Percentiles rank a stretch among this genome's conserved stretches.
phyloP scores from a whole-genome alignment of 2,888 invertebrate genomes.

The Hydrotaea cyrtoneurina region DNA sequence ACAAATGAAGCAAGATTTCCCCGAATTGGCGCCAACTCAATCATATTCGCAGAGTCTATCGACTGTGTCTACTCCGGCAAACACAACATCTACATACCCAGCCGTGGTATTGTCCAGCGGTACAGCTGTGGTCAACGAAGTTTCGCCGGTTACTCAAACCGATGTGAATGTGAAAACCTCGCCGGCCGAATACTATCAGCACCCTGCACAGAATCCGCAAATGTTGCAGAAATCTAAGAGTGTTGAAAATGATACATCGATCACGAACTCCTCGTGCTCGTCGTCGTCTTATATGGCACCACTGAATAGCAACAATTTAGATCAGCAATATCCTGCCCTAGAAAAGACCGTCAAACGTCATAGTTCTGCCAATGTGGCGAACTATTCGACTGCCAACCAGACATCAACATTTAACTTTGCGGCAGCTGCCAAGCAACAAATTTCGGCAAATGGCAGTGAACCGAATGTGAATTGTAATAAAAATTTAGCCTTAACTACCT shows the following conservation, averaged over 20 bases:
- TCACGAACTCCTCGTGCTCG: constrained; percentile 27
- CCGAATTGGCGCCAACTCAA: constrained; percentile 69
- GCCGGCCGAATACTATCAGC: constrained; percentile 57
- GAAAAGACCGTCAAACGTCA: constrained; percentile 81
- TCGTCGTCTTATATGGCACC: constrained; percentile 53
- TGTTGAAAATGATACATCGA: constrained; percentile 77
- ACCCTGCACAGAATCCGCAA: constrained; percentile 60
- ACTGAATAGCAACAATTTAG: constrained; percentile 76
- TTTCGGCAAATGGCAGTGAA: constrained; percentile 46
- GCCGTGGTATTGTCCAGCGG: neutral
- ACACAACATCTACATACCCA: constrained; percentile 33
- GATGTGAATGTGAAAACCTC: constrained; percentile 49
- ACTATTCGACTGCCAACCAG: constrained; percentile 35
- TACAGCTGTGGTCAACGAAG: neutral
- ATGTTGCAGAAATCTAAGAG: constrained; percentile 80
- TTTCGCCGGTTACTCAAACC: constrained; percentile 2
- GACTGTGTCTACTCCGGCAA: constrained; percentile 51
- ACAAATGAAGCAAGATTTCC: constrained; percentile 73
- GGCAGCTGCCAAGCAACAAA: constrained; percentile 69
- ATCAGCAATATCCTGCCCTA: constrained; percentile 81
- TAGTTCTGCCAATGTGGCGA: constrained; percentile 74
- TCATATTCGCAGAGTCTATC: constrained; percentile 74
- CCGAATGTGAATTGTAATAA: constrained; percentile 55
- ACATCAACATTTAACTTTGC: constrained; percentile 68
- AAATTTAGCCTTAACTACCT: constrained; percentile 66